Evolutionary conservation across 2,888 invertebrate species (phyloP), one percentile per base, ranked within the genome.

Genomic region (Hydropsyche betteni): DNA sequence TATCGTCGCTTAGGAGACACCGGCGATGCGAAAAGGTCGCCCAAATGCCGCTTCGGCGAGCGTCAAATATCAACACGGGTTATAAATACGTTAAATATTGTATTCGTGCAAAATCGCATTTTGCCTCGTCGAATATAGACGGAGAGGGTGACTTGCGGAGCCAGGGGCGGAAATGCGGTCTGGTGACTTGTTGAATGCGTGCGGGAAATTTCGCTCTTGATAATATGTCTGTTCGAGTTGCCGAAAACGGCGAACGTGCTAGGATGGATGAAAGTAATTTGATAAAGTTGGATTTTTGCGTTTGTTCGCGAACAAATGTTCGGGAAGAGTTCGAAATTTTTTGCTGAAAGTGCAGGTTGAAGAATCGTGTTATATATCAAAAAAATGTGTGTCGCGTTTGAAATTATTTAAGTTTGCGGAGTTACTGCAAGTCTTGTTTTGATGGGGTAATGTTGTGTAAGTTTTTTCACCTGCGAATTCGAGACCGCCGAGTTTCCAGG

Each of bases 401-500:
- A 1, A 51, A 51, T 51, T 51, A 24, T 24, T 24, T 24, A 24
- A 24, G 1, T 24, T 52, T 52, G n/a, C n/a, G n/a, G 52, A 52
- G n/a, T 12, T 2, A 2, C 2, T 24, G 24, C 24, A 24, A 16
- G 0, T 58, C 14, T n/a, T 14, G 14, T 4, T 10, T 58, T n/a
- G 58, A 68, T 68, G 36, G 36, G 1, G n/a, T 24, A 2, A 24
- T 24, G 24, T 24, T 24, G 24, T 24, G 8, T 61, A 61, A 61
- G 16, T 61, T 14, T 34, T 87, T 86, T 24, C 24, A 94, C 97
- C 96, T 80, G 92, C 89, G 85, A 98, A 98, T 84, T 98, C 97
- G 79, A 99, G 90, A 36, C 98, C 98, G 69, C 94, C 94, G 77
- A 99, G 89, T 85, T 99, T 99, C 99, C 99, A 99, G 58, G 96